Evolutionary conservation across 2,888 invertebrate genomes (phyloP).

Genomic region (Sicus ferrugineus): DNA sequence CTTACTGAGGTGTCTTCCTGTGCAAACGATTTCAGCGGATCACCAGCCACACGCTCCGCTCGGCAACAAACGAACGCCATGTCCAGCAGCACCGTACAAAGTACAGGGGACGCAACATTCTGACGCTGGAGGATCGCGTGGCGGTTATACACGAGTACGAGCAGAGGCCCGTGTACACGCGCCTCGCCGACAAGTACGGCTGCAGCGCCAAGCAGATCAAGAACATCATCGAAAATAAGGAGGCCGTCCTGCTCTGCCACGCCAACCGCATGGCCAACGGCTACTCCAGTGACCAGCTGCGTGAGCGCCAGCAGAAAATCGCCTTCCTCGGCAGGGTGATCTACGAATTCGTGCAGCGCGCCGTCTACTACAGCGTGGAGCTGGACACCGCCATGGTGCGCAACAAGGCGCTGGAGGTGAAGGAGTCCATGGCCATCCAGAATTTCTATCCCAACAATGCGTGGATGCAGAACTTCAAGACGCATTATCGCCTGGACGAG

Average conservation of each 20-base stretch:
- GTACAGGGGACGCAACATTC: conserved; percentile 47
- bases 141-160: conserved; percentile 49
- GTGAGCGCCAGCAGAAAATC: conserved; percentile 46
- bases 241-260: conserved; percentile 42
- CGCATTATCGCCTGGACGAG: conserved; percentile 41
- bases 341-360: conserved; percentile 48
- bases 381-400: conserved; percentile 40
- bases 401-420: conserved; percentile 48
- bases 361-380: conserved; percentile 43
- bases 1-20: too few relatives aligned
- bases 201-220: conserved; percentile 53
- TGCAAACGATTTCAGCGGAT: too few relatives aligned
- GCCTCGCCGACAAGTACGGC: conserved; percentile 46
- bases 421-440: conserved; percentile 49
- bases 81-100: too few relatives aligned
- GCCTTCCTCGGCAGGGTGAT: conserved; percentile 48
- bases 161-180: conserved; percentile 46
- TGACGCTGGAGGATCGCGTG: conserved; percentile 47
- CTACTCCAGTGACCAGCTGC: conserved; percentile 19
- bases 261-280: conserved; percentile 31
- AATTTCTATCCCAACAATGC: conserved; percentile 49
- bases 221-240: conserved; percentile 46
- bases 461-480: conserved; percentile 51
- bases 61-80: too few relatives aligned
- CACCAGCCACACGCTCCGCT: too few relatives aligned